A percentile compares a stretch with the other conserved stretches of the same genome.
Evolutionary conservation across 2,797 vertebrate species (phyloP).

Genomic region (Falco cherrug): DNA sequence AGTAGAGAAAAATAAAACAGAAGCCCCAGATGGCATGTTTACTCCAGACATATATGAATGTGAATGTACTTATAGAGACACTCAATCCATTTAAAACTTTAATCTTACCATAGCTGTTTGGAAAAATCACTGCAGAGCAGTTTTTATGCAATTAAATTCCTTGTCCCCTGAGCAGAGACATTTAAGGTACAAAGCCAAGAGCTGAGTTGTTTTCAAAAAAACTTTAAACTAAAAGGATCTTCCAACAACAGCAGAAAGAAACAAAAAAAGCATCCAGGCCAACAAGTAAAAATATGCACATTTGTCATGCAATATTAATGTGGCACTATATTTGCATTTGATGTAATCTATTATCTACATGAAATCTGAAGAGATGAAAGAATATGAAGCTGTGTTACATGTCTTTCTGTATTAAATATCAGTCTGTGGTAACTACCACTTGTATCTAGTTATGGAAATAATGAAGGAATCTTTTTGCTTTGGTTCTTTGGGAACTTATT

Average conservation of each 20-base stretch:
- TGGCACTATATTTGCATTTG: not conserved
- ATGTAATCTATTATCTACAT: not conserved
- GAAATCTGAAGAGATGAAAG: not conserved
- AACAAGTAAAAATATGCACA: not conserved
- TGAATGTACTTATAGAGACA: not conserved
- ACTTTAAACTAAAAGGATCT: not conserved
- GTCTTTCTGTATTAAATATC: not conserved
- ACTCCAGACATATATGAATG: not conserved
- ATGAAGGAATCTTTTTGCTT: not conserved
- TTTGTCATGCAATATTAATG: not conserved
- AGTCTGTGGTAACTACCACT: not conserved
- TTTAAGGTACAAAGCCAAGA: slow-evolving; percentile 8
- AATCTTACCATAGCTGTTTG: not conserved
- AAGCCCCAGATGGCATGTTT: slow-evolving; percentile 32
- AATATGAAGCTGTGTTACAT: not conserved
- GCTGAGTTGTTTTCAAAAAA: not conserved
- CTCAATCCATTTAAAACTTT: slow-evolving; percentile 24
- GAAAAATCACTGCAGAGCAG: not conserved
- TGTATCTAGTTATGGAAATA: not conserved
- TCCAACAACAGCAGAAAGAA: not conserved
- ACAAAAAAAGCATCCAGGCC: not conserved
- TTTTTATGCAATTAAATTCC: slow-evolving; percentile 26
- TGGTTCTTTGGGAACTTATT: not conserved
- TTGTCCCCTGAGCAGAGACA: not conserved
- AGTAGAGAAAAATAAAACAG: slow-evolving; percentile 50